Evolutionary conservation across 2,113 vertebrate genomes (phyloP), one percentile per base, ranked within the genome.

Genomic region (Proteles cristata): DNA sequence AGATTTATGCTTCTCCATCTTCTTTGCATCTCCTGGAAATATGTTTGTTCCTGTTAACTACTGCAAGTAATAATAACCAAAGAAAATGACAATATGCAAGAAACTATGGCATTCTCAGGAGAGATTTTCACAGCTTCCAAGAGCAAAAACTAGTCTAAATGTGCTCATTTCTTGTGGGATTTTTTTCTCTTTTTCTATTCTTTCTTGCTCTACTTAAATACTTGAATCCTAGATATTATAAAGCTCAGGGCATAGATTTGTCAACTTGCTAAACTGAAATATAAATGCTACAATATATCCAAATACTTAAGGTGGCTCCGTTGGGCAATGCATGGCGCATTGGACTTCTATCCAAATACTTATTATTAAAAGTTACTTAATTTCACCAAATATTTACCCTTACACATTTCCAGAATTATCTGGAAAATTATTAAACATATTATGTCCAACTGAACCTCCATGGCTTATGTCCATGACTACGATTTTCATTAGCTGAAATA

Each of bases 1-100:
- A 28, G 10, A 31, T 95, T 87, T 94, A 11, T 39, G 39, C 3
- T 50, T 81, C 19, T n/a, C 35, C 81, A 48, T 43, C 65, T 92
- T 76, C 12, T 31, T n/a, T 66, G 16, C 5, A 39, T 77, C 45
- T 92, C 33, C 90, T 90, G 23, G 76, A 88, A 94, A 80, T 45
- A 71, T 17, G 87, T 87, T 88, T 66, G 33, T 15, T 92, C 58
- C 11, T 66, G 28, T 90, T 97, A 96, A 93, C 17, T 81, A 71
- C 11, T 63, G 35, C 5, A 65, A 81, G 11, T 61, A 93, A 31
- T 95, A 87, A 93, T 90, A 89, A 81, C n/a, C 73, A 83, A 86
- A 82, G 31, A 14, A 89, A 94, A 90, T 65, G 39, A 88, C 53
- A 86, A 9, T 61, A 39, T 92, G 11, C 94, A 81, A 86, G 66